Percentiles rank a stretch among this genome's conserved stretches.
phyloP scores from a whole-genome alignment of 1,140 invertebrate genomes.

The Pseudomyrmex cubaensis region DNA sequence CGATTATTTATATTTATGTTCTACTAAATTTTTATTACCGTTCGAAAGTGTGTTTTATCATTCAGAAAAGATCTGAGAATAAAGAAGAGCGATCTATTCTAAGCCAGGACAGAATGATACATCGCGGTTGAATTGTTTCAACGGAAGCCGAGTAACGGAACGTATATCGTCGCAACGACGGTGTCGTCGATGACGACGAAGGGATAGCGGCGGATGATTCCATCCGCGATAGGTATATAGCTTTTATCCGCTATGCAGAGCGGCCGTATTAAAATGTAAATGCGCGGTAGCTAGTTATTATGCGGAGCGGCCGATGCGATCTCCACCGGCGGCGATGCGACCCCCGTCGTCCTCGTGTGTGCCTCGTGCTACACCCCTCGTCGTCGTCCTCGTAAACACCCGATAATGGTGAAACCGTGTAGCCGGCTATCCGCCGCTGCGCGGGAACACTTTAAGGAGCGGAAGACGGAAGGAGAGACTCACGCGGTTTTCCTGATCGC shows the following conservation, averaged over 20 bases:
- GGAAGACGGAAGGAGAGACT: constrained; percentile 11
- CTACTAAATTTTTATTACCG: neutral
- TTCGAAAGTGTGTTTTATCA: neutral
- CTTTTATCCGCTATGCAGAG: constrained; percentile 74
- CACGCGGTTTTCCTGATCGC: constrained; percentile 34
- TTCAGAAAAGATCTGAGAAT: neutral
- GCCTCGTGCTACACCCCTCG: constrained; percentile 59
- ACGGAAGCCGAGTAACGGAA: constrained; percentile 16
- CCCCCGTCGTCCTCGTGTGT: constrained; percentile 67
- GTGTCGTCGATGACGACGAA: constrained; percentile 61
- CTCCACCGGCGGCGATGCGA: constrained; percentile 72
- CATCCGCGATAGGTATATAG: constrained; percentile 64
- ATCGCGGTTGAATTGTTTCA: constrained; percentile 29
- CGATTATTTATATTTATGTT: no score
- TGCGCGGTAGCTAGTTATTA: constrained; percentile 78
- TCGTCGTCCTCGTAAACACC: constrained; percentile 76
- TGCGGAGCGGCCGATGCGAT: constrained; percentile 75
- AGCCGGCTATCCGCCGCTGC: constrained; percentile 61
- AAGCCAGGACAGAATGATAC: neutral
- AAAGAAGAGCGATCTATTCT: neutral
- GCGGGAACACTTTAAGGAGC: constrained; percentile 32
- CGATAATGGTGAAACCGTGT: constrained; percentile 79
- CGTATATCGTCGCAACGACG: neutral
- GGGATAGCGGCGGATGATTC: constrained; percentile 65
- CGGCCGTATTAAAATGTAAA: constrained; percentile 79